Conservation (phyloP, 2,113 vertebrate genomes). For the Albula glossodonta region DNA sequence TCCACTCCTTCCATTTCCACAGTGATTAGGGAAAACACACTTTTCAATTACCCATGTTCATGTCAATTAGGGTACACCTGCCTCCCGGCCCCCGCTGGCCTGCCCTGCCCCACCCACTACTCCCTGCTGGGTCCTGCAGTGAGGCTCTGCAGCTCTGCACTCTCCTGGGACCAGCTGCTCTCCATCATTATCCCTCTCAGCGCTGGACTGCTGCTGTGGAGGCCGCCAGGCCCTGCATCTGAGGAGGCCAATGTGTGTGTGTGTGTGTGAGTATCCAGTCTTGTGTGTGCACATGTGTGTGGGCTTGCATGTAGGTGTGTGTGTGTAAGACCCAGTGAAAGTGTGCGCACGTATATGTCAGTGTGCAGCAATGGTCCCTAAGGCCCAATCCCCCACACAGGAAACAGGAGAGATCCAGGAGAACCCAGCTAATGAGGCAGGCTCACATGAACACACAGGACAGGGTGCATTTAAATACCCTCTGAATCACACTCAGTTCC, state of each 20-base stretch:
- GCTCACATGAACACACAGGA: constrained; percentile 25
- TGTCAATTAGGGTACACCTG: background rate
- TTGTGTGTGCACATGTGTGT: background rate
- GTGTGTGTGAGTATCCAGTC: background rate
- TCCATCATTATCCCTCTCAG: background rate
- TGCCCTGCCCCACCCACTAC: background rate
- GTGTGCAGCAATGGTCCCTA: background rate
- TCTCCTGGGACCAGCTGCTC: background rate
- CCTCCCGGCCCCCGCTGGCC: background rate
- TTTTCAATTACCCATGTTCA: background rate
- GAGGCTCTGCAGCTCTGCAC: background rate
- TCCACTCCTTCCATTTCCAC: background rate
- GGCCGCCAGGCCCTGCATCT: too few relatives aligned
- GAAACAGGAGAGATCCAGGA: constrained; percentile 27
- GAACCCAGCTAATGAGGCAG: constrained; percentile 39
- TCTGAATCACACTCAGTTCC: constrained; percentile 22
- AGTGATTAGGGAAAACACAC: background rate
- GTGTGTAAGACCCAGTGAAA: background rate
- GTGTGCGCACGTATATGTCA: background rate
- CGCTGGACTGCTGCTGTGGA: too few relatives aligned
- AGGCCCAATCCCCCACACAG: background rate
- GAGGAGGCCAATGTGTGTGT: background rate
- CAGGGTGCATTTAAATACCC: constrained; percentile 30
- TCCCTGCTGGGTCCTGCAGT: background rate
- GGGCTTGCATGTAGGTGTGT: background rate